Conservation (phyloP, 2,113 vertebrate genomes). For the Trogon surrucura region DNA sequence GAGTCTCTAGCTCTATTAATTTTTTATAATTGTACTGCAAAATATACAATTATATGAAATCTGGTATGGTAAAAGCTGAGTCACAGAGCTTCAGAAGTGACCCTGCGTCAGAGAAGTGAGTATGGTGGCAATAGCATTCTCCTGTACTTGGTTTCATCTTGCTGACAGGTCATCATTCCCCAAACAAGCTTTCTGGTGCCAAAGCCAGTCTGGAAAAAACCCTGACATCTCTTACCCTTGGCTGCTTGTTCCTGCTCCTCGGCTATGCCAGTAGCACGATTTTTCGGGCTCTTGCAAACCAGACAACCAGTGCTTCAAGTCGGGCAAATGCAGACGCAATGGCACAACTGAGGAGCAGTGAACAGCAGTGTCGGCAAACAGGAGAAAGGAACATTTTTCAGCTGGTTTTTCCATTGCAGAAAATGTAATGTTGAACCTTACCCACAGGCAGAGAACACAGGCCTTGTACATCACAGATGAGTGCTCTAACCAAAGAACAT, state of each 20-base stretch:
- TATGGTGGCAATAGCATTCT: rapidly evolving
- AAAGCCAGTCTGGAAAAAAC: not conserved
- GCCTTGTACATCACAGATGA: not conserved
- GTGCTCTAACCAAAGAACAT: not conserved
- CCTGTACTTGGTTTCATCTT: not conserved
- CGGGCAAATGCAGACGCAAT: not conserved
- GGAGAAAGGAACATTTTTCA: not conserved
- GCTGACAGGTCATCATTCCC: not conserved
- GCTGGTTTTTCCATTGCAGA: not conserved
- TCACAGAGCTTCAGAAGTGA: not conserved
- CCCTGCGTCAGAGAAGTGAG: not conserved
- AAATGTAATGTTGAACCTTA: not conserved
- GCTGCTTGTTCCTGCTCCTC: not conserved
- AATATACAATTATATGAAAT: not conserved
- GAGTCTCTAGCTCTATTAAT: not conserved
- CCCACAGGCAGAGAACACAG: not conserved
- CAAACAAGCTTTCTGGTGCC: not conserved
- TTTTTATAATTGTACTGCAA: constrained; percentile 21
- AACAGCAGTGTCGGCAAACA: not conserved
- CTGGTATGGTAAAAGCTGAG: not conserved
- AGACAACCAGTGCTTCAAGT: not conserved
- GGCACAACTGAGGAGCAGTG: not conserved
- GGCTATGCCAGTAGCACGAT: not conserved
- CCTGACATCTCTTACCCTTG: not conserved
- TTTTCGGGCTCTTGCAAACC: not conserved